A percentile compares a stretch with the other conserved stretches of the same genome.
These are phyloP conservation scores for Graptemys geographica DNA, from an alignment of 2,797 vertebrate genomes.

Conservation along the genomic window DNA sequence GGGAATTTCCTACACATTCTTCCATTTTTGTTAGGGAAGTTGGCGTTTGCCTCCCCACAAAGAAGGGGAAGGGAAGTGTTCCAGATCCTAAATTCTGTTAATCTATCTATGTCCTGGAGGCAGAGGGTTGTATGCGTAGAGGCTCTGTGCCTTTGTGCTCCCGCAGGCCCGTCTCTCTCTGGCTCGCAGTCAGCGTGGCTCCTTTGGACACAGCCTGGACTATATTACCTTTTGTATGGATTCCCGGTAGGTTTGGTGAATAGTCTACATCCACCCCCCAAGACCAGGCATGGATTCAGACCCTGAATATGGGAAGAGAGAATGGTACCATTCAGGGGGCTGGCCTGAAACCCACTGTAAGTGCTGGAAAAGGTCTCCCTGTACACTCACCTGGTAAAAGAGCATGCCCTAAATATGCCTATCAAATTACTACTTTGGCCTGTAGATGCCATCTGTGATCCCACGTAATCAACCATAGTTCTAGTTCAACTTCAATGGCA, in stretches of 20 bases:
- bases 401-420: not conserved
- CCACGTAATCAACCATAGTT: not conserved
- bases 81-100: not conserved
- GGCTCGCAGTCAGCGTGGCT: not conserved
- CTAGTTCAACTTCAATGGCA: not conserved
- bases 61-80: not conserved
- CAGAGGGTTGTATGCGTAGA: not conserved
- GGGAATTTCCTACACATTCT: not conserved
- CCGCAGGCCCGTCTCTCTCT: not conserved
- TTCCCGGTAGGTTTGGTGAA: not conserved
- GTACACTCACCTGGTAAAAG: not conserved
- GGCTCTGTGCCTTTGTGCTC: not conserved
- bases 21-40: not conserved
- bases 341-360: no score
- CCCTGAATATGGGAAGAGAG: not conserved
- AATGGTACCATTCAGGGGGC: not conserved
- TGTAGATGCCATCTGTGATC: not conserved
- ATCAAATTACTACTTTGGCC: not conserved
- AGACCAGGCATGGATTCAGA: no score
- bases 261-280: not conserved
- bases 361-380: not conserved
- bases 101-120: not conserved
- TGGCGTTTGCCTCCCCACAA: not conserved
- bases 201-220: not conserved
- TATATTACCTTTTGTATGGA: not conserved